Evolutionary conservation across 2,888 invertebrate species (phyloP).

Genomic region (Copidosoma aretas): DNA sequence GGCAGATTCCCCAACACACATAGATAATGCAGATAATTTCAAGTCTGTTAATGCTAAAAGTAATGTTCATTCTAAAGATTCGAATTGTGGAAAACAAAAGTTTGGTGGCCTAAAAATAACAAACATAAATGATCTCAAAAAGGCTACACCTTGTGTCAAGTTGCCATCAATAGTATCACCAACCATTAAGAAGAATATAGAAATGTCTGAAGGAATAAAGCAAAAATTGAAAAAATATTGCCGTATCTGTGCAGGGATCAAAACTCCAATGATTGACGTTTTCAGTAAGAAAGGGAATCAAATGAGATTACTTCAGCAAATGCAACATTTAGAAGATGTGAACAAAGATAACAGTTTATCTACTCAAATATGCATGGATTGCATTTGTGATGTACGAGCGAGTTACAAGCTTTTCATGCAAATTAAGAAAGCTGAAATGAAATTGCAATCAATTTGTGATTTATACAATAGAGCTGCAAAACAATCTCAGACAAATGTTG

Average conservation of each 20-base stretch:
- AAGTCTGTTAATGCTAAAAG: conserved; percentile 11
- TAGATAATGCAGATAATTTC: no score
- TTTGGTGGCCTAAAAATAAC: conserved; percentile 48
- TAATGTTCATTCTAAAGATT: conserved; percentile 34
- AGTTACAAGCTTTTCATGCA: conserved; percentile 62
- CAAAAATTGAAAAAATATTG: conserved; percentile 57
- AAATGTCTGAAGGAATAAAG: conserved; percentile 42
- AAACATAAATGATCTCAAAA: conserved; percentile 58
- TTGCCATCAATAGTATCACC: conserved; percentile 42
- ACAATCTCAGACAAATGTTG: neutral
- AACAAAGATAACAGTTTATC: conserved; percentile 53
- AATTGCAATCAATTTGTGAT: conserved; percentile 53
- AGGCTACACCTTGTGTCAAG: conserved; percentile 56
- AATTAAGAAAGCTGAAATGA: conserved; percentile 59
- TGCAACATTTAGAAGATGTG: conserved; percentile 58
- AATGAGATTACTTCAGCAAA: conserved; percentile 58
- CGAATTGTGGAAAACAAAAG: conserved; percentile 35
- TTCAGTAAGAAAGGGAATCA: conserved; percentile 58
- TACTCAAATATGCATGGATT: conserved; percentile 61
- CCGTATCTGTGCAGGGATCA: conserved; percentile 59
- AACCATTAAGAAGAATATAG: conserved; percentile 29
- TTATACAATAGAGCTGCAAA: conserved; percentile 21
- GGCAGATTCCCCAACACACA: no score
- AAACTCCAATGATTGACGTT: conserved; percentile 58
- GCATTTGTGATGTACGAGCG: conserved; percentile 60